phyloP scores from a whole-genome alignment of 1,140 invertebrate species.

The Heliconius hewitsoni region DNA sequence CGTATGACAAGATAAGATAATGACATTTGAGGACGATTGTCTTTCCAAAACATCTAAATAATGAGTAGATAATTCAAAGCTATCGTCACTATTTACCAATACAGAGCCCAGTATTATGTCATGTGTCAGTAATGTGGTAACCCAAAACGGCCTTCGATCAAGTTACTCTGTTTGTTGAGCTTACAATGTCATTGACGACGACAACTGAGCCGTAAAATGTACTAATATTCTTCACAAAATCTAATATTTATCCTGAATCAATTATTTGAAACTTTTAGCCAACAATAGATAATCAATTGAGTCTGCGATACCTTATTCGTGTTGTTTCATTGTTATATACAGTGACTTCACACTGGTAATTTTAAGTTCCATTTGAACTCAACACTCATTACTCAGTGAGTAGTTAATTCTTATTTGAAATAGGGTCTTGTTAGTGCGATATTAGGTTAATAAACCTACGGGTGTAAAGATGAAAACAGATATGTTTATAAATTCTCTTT shows the following conservation, averaged over 20 bases:
- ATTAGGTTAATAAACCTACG: no score
- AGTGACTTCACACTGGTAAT: background rate
- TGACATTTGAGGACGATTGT: background rate
- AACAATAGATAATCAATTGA: no score
- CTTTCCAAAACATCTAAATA: background rate
- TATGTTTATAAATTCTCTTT: no score
- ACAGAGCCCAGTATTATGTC: conserved; percentile 6
- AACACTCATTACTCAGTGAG: background rate
- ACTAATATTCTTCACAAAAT: no score
- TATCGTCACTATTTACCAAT: background rate
- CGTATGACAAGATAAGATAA: conserved; percentile 13
- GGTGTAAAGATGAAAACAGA: no score
- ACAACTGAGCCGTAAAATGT: background rate
- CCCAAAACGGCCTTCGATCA: conserved; percentile 21
- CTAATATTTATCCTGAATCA: no score
- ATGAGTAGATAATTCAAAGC: background rate
- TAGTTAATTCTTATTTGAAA: background rate
- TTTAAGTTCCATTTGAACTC: background rate
- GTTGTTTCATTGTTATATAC: no score
- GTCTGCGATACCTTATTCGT: no score
- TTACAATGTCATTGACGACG: conserved; percentile 17
- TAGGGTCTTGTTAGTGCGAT: no score
- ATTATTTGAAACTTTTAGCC: no score
- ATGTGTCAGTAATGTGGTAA: conserved; percentile 12
- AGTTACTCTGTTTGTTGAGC: conserved; percentile 23